Evolutionary conservation across 2,797 vertebrate species (phyloP), one percentile per base, ranked within the genome.

Genomic region (Cuniculus paca): DNA sequence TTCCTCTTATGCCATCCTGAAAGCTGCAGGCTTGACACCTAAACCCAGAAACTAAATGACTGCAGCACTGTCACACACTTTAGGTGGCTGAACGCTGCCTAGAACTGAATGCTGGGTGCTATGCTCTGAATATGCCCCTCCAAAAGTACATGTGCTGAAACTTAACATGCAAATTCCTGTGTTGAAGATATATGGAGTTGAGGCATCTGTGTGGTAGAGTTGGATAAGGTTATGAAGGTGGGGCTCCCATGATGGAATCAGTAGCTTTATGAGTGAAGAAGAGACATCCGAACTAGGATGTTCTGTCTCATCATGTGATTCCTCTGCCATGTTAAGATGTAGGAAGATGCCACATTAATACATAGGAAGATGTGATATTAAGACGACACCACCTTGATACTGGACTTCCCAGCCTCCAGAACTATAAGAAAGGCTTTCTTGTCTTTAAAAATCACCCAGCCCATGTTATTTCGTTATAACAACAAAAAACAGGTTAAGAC

Each of bases 1-100:
- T 9, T 13, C 24, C 24, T 19, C 4, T 14, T 0, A 7, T 22
- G 17, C 9, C 5, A 31, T 13, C 31, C 28, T 3, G 0, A 6
- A 68, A 31, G 50, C 54, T 61, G 60, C 0, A 9, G 22, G 36
- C 0, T 11, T 2, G 17, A 5, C 19, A 54, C 48, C 28, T 39
- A 85, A 72, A 24, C 24, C 17, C 60, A 48, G 81, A 87, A 78
- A 75, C 12, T 5, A 87, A 58, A 20, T 50, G 14, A 60, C 4
- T 65, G 87, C 20, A 6, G 6, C 56, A n/a, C 34, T 19, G 52
- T 8, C 6, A 5, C 13, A 17, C 5, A 56, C 61, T 50, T 34
- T 8, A 50, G 45, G 26, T 56, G 36, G 26, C 50, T 88, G 63
- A 50, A 54, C 3, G 0, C 19, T 3, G 7, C 34, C 65, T 58